Conservation (phyloP, 1,140 invertebrate genomes). For the Brachionus paranguensis region DNA sequence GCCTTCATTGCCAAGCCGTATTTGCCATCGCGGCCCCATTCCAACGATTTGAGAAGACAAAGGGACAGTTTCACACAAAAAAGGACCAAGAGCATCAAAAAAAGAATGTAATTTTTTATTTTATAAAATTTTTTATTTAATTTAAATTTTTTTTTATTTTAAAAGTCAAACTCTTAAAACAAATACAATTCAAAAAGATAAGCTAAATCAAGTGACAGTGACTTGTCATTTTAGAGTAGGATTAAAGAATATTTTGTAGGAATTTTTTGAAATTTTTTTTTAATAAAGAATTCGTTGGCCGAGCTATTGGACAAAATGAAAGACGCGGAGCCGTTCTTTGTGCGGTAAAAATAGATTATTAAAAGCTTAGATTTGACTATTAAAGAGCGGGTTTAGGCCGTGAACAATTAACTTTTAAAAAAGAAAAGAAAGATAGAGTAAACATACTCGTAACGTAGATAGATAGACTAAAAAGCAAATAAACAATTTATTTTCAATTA, state of each 20-base stretch:
- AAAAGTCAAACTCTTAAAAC: constrained; percentile 20
- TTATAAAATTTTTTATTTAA: background rate
- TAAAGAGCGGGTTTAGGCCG: background rate
- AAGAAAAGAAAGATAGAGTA: background rate
- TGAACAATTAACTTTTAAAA: constrained; percentile 12
- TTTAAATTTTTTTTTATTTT: background rate
- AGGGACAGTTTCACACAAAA: constrained; percentile 38
- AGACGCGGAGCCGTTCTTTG: constrained; percentile 39
- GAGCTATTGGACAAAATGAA: constrained; percentile 40
- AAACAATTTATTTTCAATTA: constrained; percentile 36
- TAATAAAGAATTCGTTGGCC: constrained; percentile 29
- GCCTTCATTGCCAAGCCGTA: background rate
- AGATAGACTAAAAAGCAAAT: constrained; percentile 2
- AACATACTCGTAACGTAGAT: background rate
- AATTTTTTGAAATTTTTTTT: background rate
- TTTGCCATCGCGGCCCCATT: background rate
- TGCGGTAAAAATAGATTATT: constrained; percentile 13
- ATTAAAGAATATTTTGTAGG: background rate
- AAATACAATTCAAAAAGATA: constrained; percentile 33
- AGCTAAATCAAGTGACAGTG: constrained; percentile 27
- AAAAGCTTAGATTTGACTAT: constrained; percentile 13
- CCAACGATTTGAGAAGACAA: background rate
- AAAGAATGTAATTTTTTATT: constrained; percentile 32
- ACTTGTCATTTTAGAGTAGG: constrained; percentile 29
- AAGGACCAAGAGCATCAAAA: constrained; percentile 6